These are phyloP conservation scores for Pristionchus arcanus DNA, from an alignment of 2,888 invertebrate genomes.

Conservation along the genomic window DNA sequence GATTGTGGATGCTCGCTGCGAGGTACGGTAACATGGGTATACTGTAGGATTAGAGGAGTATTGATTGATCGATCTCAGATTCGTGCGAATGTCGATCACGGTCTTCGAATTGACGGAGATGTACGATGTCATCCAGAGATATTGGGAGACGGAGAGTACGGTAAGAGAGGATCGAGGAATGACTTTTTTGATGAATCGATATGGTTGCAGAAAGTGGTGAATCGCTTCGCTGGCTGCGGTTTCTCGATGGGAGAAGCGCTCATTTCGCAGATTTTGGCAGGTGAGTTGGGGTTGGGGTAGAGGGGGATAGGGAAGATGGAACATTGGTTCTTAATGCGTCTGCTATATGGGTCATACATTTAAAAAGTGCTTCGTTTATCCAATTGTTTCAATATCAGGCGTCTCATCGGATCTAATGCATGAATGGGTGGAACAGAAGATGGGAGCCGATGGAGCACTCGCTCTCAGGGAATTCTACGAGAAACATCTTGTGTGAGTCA, in stretches of 20 bases:
- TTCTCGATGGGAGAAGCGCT: conserved; percentile 55
- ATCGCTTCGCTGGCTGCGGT: conserved; percentile 54
- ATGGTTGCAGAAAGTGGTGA: conserved; percentile 46
- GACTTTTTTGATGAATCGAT: background rate
- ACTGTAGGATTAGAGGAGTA: background rate
- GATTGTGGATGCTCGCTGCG: conserved; percentile 44
- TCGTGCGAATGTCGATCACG: conserved; percentile 45
- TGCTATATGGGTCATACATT: too few species aligned
- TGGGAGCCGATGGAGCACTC: conserved; percentile 49
- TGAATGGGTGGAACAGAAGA: conserved; percentile 45
- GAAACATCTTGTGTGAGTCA: conserved; percentile 39
- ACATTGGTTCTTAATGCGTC: background rate
- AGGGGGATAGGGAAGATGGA: background rate
- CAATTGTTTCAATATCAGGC: background rate
- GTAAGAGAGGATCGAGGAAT: conserved; percentile 19
- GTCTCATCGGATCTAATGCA: conserved; percentile 30
- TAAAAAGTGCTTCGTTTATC: too few species aligned
- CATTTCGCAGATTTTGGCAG: conserved; percentile 48
- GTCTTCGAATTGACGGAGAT: conserved; percentile 39
- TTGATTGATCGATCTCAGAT: conserved; percentile 21
- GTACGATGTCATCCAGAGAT: conserved; percentile 32
- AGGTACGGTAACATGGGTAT: conserved; percentile 15
- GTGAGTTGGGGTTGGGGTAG: background rate
- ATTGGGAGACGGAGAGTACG: conserved; percentile 51
- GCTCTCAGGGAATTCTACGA: conserved; percentile 37